Percentiles rank a stretch among this genome's conserved stretches.
These are phyloP conservation scores for Pocillopora damicornis DNA, from an alignment of 64 coral and sea anemone species.

Conservation along the genomic window DNA sequence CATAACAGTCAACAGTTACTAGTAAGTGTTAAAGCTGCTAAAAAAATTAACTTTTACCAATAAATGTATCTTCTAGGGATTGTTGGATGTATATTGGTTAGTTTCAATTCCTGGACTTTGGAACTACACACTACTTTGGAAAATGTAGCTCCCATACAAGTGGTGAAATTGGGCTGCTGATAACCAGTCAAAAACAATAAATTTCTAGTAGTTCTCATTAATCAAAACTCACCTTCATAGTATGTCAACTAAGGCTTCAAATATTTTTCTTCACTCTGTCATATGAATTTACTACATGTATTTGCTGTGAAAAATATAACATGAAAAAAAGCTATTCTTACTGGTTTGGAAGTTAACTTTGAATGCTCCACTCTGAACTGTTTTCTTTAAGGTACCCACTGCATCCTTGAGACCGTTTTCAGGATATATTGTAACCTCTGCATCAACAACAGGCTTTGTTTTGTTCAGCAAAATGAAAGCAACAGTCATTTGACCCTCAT, in stretches of 20 bases:
- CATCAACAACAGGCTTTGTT: background rate
- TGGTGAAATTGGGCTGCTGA: too few species aligned
- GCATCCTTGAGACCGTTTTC: conserved; percentile 33
- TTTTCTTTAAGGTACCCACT: conserved; percentile 25
- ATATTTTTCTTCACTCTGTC: too few species aligned
- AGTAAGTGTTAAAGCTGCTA: background rate
- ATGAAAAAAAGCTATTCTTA: background rate
- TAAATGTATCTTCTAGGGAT: background rate
- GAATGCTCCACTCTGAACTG: background rate
- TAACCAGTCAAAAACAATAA: too few species aligned
- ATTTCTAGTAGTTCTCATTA: too few species aligned
- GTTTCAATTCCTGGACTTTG: too few species aligned
- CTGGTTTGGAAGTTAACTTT: background rate
- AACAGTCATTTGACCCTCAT: background rate
- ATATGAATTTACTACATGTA: too few species aligned
- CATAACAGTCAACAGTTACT: background rate
- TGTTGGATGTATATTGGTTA: too few species aligned
- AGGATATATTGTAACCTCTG: conserved; percentile 10
- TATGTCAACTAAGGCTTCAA: too few species aligned
- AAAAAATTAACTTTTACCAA: background rate
- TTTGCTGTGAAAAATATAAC: too few species aligned
- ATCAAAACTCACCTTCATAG: too few species aligned
- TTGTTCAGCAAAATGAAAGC: conserved; percentile 16
- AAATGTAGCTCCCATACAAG: too few species aligned
- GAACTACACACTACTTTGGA: too few species aligned